Percentiles rank a stretch among this genome's conserved stretches.
These are phyloP conservation scores for Isoperla grammatica DNA, from an alignment of 2,888 invertebrate species.

Conservation along the genomic window DNA sequence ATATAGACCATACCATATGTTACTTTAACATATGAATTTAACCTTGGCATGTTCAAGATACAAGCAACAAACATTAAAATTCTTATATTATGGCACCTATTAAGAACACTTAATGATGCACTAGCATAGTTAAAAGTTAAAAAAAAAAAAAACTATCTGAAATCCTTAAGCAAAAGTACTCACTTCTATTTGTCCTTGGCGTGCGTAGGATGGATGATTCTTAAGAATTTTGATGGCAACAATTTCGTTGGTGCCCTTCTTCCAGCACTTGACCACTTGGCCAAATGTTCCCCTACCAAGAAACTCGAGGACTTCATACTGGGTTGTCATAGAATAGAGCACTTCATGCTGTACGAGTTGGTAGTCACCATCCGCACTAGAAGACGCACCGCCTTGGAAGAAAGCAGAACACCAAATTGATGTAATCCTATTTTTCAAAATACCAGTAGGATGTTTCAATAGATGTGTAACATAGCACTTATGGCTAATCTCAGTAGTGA, in stretches of 20 bases:
- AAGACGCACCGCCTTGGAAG: slow-evolving; percentile 54
- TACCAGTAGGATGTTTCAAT: slow-evolving; percentile 73
- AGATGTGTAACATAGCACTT: too few relatives aligned
- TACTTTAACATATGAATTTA: too few relatives aligned
- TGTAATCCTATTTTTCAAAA: slow-evolving; percentile 36
- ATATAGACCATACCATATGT: too few relatives aligned
- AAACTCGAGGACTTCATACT: slow-evolving; percentile 97
- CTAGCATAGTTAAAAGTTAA: neutral
- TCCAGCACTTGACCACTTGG: slow-evolving; percentile 97
- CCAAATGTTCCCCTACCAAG: slow-evolving; percentile 99
- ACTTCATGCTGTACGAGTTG: slow-evolving; percentile 97
- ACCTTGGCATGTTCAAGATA: too few relatives aligned
- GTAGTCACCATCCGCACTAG: slow-evolving; percentile 94
- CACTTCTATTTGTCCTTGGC: slow-evolving; percentile 99
- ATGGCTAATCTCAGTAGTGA: too few relatives aligned
- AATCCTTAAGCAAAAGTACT: slow-evolving; percentile 33
- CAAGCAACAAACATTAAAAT: too few relatives aligned
- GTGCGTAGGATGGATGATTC: slow-evolving; percentile 99
- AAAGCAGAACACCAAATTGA: slow-evolving; percentile 40
- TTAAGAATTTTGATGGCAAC: slow-evolving; percentile 99
- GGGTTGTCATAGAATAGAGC: slow-evolving; percentile 92
- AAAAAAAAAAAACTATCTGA: slow-evolving; percentile 1
- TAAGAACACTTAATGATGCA: neutral
- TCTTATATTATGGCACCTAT: too few relatives aligned
- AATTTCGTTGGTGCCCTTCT: slow-evolving; percentile 99